Conservation (phyloP, 2,888 invertebrate genomes). For the Oxytorus armatus region DNA sequence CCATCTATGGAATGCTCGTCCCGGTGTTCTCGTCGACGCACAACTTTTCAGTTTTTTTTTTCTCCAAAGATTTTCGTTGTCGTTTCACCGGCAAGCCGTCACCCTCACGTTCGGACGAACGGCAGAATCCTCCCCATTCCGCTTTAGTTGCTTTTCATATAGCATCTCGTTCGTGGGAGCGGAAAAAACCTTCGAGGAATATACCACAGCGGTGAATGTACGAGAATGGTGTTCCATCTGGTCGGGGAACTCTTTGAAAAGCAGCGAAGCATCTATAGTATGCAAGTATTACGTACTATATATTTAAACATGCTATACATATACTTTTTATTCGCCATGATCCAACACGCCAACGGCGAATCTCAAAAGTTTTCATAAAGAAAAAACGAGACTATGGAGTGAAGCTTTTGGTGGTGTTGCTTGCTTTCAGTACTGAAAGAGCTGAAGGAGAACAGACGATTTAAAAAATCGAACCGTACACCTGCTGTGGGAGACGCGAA, state of each 20-base stretch:
- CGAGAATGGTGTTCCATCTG: slow-evolving; percentile 47
- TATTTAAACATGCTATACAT: neutral
- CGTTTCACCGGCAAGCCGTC: slow-evolving; percentile 52
- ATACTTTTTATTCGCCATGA: slow-evolving; percentile 32
- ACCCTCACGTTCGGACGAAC: slow-evolving; percentile 45
- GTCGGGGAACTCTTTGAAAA: slow-evolving; percentile 60
- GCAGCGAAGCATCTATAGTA: slow-evolving; percentile 45
- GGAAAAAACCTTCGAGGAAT: slow-evolving; percentile 50
- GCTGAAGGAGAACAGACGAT: neutral
- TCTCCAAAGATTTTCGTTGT: slow-evolving; percentile 46
- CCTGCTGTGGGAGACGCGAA: neutral
- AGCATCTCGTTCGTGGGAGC: slow-evolving; percentile 2
- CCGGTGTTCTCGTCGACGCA: slow-evolving; percentile 47
- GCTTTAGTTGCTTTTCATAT: slow-evolving; percentile 64
- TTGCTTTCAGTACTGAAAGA: slow-evolving; percentile 37
- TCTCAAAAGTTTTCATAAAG: slow-evolving; percentile 58
- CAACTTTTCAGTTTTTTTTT: slow-evolving; percentile 53
- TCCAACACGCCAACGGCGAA: slow-evolving; percentile 33
- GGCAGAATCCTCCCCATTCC: slow-evolving; percentile 51
- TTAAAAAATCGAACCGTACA: slow-evolving; percentile 12
- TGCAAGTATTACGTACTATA: neutral
- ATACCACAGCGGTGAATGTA: slow-evolving; percentile 47
- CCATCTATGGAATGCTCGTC: slow-evolving; percentile 33
- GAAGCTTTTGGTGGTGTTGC: slow-evolving; percentile 49
- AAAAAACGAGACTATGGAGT: slow-evolving; percentile 10